Evolutionary conservation across 2,888 invertebrate species (phyloP).

Genomic region (Microctonus aethiopoides): DNA sequence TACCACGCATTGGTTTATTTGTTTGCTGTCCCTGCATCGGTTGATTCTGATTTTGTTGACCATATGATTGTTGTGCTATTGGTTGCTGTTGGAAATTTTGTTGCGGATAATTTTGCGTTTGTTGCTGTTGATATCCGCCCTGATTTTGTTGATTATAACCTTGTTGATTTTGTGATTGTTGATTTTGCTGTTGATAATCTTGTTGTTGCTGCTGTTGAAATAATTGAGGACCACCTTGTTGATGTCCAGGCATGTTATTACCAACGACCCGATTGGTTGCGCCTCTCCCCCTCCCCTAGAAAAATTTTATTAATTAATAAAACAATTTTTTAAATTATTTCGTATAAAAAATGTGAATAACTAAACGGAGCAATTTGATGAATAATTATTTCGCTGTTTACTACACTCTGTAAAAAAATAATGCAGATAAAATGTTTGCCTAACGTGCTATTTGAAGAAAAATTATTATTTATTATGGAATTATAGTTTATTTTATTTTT

Average conservation of each 20-base stretch:
- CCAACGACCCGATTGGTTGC: conserved; percentile 71
- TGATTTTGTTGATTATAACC: conserved; percentile 51
- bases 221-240: conserved; percentile 62
- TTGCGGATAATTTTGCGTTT: conserved; percentile 57
- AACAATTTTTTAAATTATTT: not conserved
- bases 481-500: not conserved
- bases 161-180: conserved; percentile 44
- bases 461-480: not conserved
- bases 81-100: conserved; percentile 54
- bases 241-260: conserved; percentile 74
- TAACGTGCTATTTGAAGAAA: conserved; percentile 14
- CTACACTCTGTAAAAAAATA: not conserved
- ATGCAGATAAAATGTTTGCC: conserved; percentile 26
- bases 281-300: conserved; percentile 74
- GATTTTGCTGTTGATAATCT: conserved; percentile 46
- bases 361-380: not conserved
- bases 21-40: conserved; percentile 56
- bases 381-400: not conserved
- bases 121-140: conserved; percentile 53
- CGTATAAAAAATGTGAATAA: not conserved
- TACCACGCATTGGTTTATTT: conserved; percentile 66
- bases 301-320: conserved; percentile 39
- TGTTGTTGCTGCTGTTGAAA: conserved; percentile 59
- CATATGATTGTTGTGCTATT: conserved; percentile 59
- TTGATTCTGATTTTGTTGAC: conserved; percentile 54